Evolutionary conservation across 2,888 invertebrate genomes (phyloP).

Genomic region (Andricus curvator): DNA sequence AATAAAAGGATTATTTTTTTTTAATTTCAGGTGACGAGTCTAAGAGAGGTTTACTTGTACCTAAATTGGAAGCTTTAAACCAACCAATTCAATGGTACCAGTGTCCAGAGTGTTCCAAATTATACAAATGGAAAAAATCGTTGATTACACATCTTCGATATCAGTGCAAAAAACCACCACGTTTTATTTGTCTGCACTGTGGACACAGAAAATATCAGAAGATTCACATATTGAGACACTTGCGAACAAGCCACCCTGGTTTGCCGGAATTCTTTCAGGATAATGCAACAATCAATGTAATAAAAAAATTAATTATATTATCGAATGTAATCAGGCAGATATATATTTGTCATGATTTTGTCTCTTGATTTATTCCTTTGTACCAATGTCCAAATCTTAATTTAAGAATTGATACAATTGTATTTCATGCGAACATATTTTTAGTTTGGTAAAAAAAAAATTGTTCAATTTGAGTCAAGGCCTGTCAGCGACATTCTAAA

Average conservation of each 20-base stretch:
- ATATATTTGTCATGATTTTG: neutral
- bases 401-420: no score
- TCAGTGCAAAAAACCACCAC: slow-evolving; percentile 75
- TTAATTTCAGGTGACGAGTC: neutral
- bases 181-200: slow-evolving; percentile 76
- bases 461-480: no score
- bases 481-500: no score
- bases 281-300: neutral
- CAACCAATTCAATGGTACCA: slow-evolving; percentile 66
- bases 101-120: slow-evolving; percentile 81
- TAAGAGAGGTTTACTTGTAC: neutral
- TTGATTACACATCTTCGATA: slow-evolving; percentile 81
- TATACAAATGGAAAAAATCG: slow-evolving; percentile 82
- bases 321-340: neutral
- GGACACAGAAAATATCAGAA: slow-evolving; percentile 71
- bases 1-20: neutral
- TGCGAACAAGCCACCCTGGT: slow-evolving; percentile 70
- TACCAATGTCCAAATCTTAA: no score
- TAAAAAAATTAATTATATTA: neutral
- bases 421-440: no score
- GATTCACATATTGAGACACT: slow-evolving; percentile 74
- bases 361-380: neutral
- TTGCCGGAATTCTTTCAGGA: neutral
- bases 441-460: no score
- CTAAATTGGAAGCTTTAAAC: neutral